phyloP scores from a whole-genome alignment of 2,888 invertebrate genomes.

The Pediacus dermestoides region DNA sequence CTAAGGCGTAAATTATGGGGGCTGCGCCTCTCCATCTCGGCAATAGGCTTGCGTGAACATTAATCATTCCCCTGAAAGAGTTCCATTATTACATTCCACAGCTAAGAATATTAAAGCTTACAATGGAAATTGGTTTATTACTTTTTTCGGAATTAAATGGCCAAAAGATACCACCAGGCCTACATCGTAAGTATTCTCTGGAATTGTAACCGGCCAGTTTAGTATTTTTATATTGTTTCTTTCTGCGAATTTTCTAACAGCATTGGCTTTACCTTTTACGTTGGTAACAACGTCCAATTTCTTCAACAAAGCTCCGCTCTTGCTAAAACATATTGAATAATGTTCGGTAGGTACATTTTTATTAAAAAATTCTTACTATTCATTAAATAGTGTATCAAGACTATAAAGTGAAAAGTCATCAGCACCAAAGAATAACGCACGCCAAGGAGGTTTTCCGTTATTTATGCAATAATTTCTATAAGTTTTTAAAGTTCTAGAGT shows the following conservation, averaged over 20 bases:
- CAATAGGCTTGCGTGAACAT: conserved; percentile 88
- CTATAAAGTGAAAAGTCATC: conserved; percentile 78
- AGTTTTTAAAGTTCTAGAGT: not conserved
- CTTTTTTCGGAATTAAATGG: conserved; percentile 72
- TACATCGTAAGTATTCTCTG: conserved; percentile 64
- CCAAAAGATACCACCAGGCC: conserved; percentile 94
- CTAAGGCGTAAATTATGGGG: conserved; percentile 81
- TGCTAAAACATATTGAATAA: conserved; percentile 48
- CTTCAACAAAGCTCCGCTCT: conserved; percentile 52
- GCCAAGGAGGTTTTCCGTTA: conserved; percentile 48
- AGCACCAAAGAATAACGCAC: conserved; percentile 81
- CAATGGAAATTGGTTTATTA: conserved; percentile 78
- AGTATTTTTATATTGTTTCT: conserved; percentile 58
- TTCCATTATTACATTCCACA: conserved; percentile 10
- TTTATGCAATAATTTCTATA: too few relatives aligned
- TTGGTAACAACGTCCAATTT: conserved; percentile 70
- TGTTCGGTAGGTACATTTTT: not conserved
- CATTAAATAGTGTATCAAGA: conserved; percentile 62
- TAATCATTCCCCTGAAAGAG: conserved; percentile 75
- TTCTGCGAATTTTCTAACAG: conserved; percentile 66
- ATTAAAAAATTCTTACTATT: conserved; percentile 56
- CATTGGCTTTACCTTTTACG: conserved; percentile 58
- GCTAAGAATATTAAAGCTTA: conserved; percentile 53
- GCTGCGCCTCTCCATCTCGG: conserved; percentile 93
- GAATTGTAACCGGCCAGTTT: conserved; percentile 41